Conservation (phyloP, 2,797 vertebrate species). For the Carcharodon carcharias region DNA sequence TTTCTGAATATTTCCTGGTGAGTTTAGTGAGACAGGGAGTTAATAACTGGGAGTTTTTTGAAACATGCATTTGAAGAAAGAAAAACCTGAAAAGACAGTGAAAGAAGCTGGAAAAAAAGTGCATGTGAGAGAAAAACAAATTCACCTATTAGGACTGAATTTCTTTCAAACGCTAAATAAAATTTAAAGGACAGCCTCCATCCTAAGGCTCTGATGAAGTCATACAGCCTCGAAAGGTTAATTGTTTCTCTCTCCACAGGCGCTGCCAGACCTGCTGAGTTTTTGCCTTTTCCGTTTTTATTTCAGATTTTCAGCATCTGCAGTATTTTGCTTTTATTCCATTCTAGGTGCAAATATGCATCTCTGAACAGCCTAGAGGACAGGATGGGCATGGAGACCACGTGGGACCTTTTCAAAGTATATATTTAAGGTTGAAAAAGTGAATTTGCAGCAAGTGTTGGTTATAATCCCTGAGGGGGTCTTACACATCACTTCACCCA, state of each 20-base stretch:
- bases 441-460: not conserved
- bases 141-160: not conserved
- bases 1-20: not conserved
- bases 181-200: not conserved
- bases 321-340: too few relatives aligned
- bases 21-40: not conserved
- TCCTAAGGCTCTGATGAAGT: not conserved
- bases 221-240: too few relatives aligned
- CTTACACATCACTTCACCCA: not conserved
- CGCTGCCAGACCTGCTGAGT: too few relatives aligned
- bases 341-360: not conserved
- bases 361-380: not conserved
- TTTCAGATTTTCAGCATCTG: too few relatives aligned
- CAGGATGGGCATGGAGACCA: not conserved
- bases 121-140: not conserved
- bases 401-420: not conserved
- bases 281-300: too few relatives aligned
- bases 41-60: not conserved
- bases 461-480: not conserved
- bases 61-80: not conserved
- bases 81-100: not conserved
- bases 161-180: not conserved
- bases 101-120: not conserved
- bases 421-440: not conserved
- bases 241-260: too few relatives aligned